Percentiles rank a stretch among this genome's conserved stretches.
These are phyloP conservation scores for Luscinia luscinia DNA, from an alignment of 2,797 vertebrate species.

Conservation along the genomic window DNA sequence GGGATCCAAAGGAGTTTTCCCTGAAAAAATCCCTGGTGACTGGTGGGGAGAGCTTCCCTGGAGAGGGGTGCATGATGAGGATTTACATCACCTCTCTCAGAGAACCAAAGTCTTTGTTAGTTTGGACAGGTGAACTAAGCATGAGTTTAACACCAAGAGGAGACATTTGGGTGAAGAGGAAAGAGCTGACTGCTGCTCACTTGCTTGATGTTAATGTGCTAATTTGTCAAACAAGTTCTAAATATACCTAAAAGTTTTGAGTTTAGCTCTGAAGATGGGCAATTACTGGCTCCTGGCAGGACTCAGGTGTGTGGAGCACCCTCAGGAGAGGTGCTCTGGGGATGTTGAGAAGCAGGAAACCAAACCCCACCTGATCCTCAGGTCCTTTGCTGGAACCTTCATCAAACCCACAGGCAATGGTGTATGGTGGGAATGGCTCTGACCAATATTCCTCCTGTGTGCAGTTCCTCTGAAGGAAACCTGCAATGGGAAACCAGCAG, in stretches of 20 bases:
- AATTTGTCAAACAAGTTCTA: background rate
- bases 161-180: background rate
- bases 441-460: conserved; percentile 80
- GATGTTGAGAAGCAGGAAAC: background rate
- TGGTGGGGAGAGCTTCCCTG: background rate
- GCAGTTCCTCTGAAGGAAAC: conserved; percentile 86
- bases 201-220: background rate
- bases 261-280: background rate
- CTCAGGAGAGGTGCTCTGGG: background rate
- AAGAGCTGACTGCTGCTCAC: background rate
- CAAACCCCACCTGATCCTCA: conserved; percentile 79
- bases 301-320: background rate
- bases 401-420: conserved; percentile 81
- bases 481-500: conserved; percentile 52
- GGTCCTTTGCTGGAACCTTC: conserved; percentile 76
- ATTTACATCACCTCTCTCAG: background rate
- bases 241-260: background rate
- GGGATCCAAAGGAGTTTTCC: background rate
- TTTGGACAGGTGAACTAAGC: background rate
- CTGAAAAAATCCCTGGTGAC: background rate
- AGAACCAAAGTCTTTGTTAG: background rate
- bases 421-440: conserved; percentile 82
- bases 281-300: background rate
- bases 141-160: background rate
- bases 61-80: background rate